Base-by-base conservation (phyloP, 1,140 invertebrate genomes). In the Drosophila grimshawi region DNA sequence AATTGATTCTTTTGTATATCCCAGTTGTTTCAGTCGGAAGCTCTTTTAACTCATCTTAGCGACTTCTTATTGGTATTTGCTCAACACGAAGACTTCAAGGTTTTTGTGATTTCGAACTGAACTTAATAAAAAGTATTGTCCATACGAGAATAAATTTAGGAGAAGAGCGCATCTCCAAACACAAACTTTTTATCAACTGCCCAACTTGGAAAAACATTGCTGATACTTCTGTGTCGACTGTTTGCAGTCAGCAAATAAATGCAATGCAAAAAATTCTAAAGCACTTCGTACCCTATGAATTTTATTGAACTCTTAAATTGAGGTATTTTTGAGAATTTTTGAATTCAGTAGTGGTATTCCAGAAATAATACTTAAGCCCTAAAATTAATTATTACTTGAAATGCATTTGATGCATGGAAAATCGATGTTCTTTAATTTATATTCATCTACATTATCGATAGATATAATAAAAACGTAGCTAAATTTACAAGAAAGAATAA, bases 1-100 rank as follows among this genome's bases (percentile, higher is more conserved):
- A 81, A 75, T 81, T 86, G 82, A 86, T 86, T 86, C 81, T 85
- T 81, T 81, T 61, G 45, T n/a, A 33, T 30, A 35, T 8, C 10
- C 7, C 35, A 37, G 7, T 7, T 37, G 35, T 7, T 37, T 3
- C 39, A 56, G 30, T 41, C 41, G 27, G 43, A 19, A 53, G 37
- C 39, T 30, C 35, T 5, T 11, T 27, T 4, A 77, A 77, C 85
- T 80, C 77, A 86, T 80, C 89, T 89, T 78, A 73, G 39, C 3
- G 10, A 43, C 77, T 80, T 82, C 76, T 88, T 82, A 57, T 80
- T 86, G 80, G 69, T 89, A 77, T 86, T 83, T 89, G 73, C 73
- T 59, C 69, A 78, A 80, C 63, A 83, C 69, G 10, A 43, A 10
- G 39, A 3, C 3, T 43, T 43, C 10, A n/a, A 43, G 39, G 7